A percentile compares a stretch with the other conserved stretches of the same genome.
Conservation (phyloP, 2,888 invertebrate genomes). For the Ectemnius continuus region DNA sequence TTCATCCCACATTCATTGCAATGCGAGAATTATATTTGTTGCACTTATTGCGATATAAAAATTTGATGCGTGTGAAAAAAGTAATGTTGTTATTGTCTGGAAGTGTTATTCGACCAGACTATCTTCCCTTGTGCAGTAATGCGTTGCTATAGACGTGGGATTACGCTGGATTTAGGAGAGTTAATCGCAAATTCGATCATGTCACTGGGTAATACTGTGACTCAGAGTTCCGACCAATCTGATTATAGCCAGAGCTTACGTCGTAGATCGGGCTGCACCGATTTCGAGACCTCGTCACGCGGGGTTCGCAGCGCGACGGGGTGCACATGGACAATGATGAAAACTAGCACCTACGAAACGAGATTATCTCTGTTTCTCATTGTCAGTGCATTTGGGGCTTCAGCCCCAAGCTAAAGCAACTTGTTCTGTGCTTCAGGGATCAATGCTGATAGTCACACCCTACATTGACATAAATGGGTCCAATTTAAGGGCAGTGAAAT, state of each 20-base stretch:
- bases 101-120: too few relatives aligned
- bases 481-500: background rate
- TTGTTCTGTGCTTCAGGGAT: constrained; percentile 4
- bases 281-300: constrained; percentile 7
- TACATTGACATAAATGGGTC: too few relatives aligned
- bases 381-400: background rate
- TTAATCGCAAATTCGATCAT: constrained; percentile 42
- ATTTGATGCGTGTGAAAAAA: too few relatives aligned
- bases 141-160: too few relatives aligned
- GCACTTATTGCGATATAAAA: too few relatives aligned
- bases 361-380: constrained; percentile 43
- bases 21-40: too few relatives aligned
- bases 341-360: constrained; percentile 25
- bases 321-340: constrained; percentile 31
- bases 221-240: constrained; percentile 35
- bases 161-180: background rate
- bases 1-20: too few relatives aligned
- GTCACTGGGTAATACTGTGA: constrained; percentile 30
- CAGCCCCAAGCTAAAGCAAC: constrained; percentile 1
- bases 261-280: constrained; percentile 25
- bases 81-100: too few relatives aligned
- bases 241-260: constrained; percentile 36
- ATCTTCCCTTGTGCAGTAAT: too few relatives aligned
- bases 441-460: background rate
- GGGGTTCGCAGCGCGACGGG: constrained; percentile 15